phyloP scores from a whole-genome alignment of 2,797 vertebrate species.

The Alcedo quadribrachys region DNA sequence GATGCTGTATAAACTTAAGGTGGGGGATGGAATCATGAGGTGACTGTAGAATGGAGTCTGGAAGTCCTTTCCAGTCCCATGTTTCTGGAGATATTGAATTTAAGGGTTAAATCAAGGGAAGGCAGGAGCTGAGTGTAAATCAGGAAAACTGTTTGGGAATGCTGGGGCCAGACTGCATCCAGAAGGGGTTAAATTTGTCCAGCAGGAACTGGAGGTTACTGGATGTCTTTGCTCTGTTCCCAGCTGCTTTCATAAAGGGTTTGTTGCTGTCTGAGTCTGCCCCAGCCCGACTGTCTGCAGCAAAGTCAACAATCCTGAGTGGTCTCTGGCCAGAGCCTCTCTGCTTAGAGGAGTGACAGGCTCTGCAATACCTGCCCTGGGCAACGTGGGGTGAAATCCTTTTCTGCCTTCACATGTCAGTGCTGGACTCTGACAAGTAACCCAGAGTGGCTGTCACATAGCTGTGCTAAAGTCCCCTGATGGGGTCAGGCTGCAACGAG shows the following conservation, averaged over 20 bases:
- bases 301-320: conserved; percentile 30
- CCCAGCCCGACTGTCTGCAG: conserved; percentile 46
- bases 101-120: not conserved
- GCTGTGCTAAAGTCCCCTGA: not conserved
- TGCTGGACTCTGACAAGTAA: not conserved
- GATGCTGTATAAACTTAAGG: not conserved
- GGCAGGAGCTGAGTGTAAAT: not conserved
- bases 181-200: not conserved
- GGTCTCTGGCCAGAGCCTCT: accelerated
- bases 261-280: conserved; percentile 46
- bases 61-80: not conserved
- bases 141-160: not conserved
- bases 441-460: not conserved
- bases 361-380: not conserved
- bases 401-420: not conserved
- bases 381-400: not conserved
- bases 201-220: not conserved
- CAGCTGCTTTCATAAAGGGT: conserved; percentile 41
- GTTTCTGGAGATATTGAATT: not conserved
- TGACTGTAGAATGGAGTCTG: not conserved
- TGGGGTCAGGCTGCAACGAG: not conserved
- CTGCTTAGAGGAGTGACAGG: not conserved
- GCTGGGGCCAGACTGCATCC: not conserved
- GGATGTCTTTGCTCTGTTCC: conserved; percentile 35
- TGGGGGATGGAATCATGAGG: not conserved